Base-by-base conservation (phyloP, 2,113 vertebrate species). In the Megaptera novaeangliae region DNA sequence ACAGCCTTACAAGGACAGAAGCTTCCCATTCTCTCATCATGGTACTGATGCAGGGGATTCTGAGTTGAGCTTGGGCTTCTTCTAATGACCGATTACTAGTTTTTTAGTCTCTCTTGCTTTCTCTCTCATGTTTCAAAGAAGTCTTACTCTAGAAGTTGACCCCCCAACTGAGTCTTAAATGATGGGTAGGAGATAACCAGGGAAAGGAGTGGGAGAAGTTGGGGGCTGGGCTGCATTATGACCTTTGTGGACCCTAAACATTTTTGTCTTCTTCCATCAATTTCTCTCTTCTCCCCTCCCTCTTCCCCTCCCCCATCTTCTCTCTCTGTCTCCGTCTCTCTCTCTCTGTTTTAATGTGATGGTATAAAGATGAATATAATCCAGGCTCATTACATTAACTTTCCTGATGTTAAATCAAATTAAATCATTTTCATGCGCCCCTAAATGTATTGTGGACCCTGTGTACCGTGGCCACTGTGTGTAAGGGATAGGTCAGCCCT, bases 11-110 rank as follows among this genome's bases (percentile, higher is more conserved):
- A 21, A 31, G 36, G 63, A 49, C 36, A n/a, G 68, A 31, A 61
- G 27, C 23, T 59, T 20, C 25, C 1, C 6, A 1, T 27, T 39
- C 10, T 8, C n/a, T 57, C 25, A 10, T 31, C 2, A 0, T 0
- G 27, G 66, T 20, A 5, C 14, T 25, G 59, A 44, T 21, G 3
- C 36, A 34, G 34, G n/a, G 34, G 14, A 8, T 63, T 41, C 57
- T 59, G 36, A 39, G 14, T 13, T 34, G 13, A 75, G 3, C 11
- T 34, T 1, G 0, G 10, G 25, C 66, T 46, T 66, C n/a, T 41
- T 63, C 23, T 12, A 25, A 55, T 21, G 12, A 15, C 69, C 4
- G 63, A 34, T n/a, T 3, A 7, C 31, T 75, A 6, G 3, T 25
- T 63, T n/a, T 15, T 14, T 29, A 12, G 12, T 83, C 44, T 64